Evolutionary conservation across 92 coral and sea anemone genomes (phyloP), one percentile per base, ranked within the genome.

Genomic region (Umimayanthus chanpuru): DNA sequence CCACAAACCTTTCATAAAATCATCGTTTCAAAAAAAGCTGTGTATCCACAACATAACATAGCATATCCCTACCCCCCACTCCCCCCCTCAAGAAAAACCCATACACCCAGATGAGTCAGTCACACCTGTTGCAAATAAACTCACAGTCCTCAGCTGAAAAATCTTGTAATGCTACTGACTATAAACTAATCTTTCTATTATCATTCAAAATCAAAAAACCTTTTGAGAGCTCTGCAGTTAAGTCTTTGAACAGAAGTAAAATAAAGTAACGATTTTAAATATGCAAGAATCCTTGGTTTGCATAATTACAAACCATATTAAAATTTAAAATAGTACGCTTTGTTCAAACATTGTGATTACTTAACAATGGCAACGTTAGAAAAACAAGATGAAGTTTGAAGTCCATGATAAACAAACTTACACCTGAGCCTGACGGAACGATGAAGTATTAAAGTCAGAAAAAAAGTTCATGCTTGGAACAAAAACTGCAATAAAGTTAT

Each of bases 301-400:
- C 66, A 44, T 78, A 78, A 11, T 1, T 44, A 36, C 68, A 20
- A 61, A 61, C 26, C 25, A 61, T 3, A 61, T 61, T 61, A 61
- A 61, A 18, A 0, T 20, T 26, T 72, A 72, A 29, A 72, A 15
- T 72, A 72, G 30, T 15, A 72, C 53, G 23, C 40, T 53, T 79
- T 40, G 32, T 47, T 47, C 66, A 79, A 79, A 79, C 67, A 79
- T 25, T 28, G 67, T 55, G 2, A 29, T 56, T 47, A 4, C 70
- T 30, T 11, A 56, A 56, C 44, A 29, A 56, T 80, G 15, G 16
- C 47, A 14, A 56, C 21, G 12, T 29, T 28, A 18, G 12, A 55
- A 80, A 79, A 55, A 56, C 44, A 80, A 32, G 71, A 79, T 79
- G 26, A 80, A 78, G 82, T n/a, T 47, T 56, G 6, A 9, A 80